Conservation (phyloP, 2,797 vertebrate genomes). For the Acropternis orthonyx region DNA sequence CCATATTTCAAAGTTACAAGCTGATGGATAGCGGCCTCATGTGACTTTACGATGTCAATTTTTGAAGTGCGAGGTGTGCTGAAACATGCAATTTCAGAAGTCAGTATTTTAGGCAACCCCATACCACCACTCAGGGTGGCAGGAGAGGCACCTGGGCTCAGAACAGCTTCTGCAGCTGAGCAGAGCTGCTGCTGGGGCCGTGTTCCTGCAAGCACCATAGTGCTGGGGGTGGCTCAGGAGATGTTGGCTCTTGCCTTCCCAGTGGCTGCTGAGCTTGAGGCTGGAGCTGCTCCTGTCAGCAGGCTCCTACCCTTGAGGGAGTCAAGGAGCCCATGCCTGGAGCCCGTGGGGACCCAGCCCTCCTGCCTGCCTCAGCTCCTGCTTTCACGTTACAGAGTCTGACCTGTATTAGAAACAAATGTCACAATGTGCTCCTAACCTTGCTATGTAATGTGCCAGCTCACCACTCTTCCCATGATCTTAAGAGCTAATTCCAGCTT, state of each 20-base stretch:
- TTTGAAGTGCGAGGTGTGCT: neutral
- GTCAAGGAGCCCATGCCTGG: neutral
- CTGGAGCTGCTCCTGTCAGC: neutral
- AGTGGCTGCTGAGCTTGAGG: neutral
- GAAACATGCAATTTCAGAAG: neutral
- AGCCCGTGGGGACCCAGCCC: neutral
- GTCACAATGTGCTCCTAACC: neutral
- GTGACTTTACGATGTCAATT: neutral
- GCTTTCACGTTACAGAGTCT: fast-evolving
- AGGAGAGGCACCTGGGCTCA: neutral
- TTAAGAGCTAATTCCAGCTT: neutral
- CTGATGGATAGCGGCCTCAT: neutral
- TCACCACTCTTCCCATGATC: neutral
- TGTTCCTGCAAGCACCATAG: neutral
- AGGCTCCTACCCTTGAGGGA: neutral
- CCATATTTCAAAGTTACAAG: neutral
- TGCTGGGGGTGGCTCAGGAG: neutral
- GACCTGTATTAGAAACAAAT: neutral
- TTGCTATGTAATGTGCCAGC: neutral
- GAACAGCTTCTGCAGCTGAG: neutral
- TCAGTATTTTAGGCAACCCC: neutral
- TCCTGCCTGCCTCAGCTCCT: neutral
- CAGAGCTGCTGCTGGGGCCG: neutral
- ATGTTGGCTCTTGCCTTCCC: neutral
- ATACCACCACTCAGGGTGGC: neutral